phyloP scores from a whole-genome alignment of 2,888 invertebrate genomes.

The Drosophila macrospina region DNA sequence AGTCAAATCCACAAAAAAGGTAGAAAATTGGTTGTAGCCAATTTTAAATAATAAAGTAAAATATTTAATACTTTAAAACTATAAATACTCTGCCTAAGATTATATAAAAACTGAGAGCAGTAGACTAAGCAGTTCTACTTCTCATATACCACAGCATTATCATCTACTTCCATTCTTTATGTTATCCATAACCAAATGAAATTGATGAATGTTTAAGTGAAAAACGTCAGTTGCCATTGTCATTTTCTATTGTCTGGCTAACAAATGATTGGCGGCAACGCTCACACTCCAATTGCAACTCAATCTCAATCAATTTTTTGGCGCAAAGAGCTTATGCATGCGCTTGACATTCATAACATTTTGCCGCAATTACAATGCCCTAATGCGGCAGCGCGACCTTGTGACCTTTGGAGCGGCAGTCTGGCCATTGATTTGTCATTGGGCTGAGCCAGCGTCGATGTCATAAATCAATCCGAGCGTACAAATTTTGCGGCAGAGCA shows the following conservation, averaged over 20 bases:
- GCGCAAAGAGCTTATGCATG: slow-evolving; percentile 38
- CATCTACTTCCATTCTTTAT: too few relatives aligned
- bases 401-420: slow-evolving; percentile 29
- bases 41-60: too few relatives aligned
- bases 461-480: slow-evolving; percentile 74
- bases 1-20: neutral
- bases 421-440: slow-evolving; percentile 60
- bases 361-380: slow-evolving; percentile 47
- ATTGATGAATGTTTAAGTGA: slow-evolving; percentile 72
- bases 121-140: too few relatives aligned
- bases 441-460: slow-evolving; percentile 10
- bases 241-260: slow-evolving; percentile 39
- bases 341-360: slow-evolving; percentile 50
- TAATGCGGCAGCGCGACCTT: slow-evolving; percentile 8
- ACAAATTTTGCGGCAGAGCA: slow-evolving; percentile 65
- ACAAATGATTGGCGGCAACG: slow-evolving; percentile 29
- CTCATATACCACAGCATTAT: too few relatives aligned
- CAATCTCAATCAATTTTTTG: slow-evolving; percentile 62
- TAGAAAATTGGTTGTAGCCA: neutral
- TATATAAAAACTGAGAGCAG: too few relatives aligned
- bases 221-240: slow-evolving; percentile 52
- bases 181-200: slow-evolving; percentile 56
- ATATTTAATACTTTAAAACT: too few relatives aligned
- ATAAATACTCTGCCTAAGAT: too few relatives aligned
- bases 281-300: slow-evolving; percentile 30